These are phyloP conservation scores for Ochotona princeps DNA, from an alignment of 2,113 vertebrate genomes.

Conservation along the genomic window DNA sequence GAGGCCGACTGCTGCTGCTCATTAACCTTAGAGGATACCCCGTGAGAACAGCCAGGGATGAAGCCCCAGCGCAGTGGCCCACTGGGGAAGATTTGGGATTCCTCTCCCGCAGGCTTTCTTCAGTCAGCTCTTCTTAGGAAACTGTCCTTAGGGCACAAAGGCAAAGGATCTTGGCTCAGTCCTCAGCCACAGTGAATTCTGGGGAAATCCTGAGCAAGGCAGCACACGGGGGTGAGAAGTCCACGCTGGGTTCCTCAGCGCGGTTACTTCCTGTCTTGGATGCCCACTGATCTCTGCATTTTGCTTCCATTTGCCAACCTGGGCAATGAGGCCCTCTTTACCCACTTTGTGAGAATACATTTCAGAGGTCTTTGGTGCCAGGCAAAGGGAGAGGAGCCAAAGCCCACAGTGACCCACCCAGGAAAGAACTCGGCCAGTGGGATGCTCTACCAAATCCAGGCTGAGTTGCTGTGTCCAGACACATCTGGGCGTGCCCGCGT, in stretches of 20 bases:
- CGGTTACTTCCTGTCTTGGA: conserved; percentile 23
- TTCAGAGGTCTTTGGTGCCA: conserved; percentile 3
- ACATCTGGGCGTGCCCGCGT: no score
- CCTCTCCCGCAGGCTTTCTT: not conserved
- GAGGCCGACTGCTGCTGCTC: conserved; percentile 11
- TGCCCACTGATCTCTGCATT: not conserved
- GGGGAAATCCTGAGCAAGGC: not conserved
- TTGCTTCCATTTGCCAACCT: conserved; percentile 48
- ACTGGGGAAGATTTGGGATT: not conserved
- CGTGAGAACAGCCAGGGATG: not conserved
- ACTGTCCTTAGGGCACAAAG: conserved; percentile 53
- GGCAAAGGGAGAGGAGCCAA: not conserved
- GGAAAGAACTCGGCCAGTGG: not conserved
- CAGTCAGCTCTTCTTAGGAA: conserved; percentile 19
- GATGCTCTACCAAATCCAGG: not conserved
- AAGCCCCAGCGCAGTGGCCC: not conserved
- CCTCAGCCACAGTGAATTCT: conserved; percentile 29
- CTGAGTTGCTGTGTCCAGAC: not conserved
- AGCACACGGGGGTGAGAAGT: not conserved
- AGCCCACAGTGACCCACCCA: not conserved
- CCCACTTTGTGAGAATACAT: conserved; percentile 22
- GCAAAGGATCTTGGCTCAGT: conserved; percentile 38
- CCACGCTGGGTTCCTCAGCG: not conserved
- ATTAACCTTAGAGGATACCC: not conserved
- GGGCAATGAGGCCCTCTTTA: conserved; percentile 37